Conservation (phyloP, 2,113 vertebrate species). For the Cichladusa arquata region DNA sequence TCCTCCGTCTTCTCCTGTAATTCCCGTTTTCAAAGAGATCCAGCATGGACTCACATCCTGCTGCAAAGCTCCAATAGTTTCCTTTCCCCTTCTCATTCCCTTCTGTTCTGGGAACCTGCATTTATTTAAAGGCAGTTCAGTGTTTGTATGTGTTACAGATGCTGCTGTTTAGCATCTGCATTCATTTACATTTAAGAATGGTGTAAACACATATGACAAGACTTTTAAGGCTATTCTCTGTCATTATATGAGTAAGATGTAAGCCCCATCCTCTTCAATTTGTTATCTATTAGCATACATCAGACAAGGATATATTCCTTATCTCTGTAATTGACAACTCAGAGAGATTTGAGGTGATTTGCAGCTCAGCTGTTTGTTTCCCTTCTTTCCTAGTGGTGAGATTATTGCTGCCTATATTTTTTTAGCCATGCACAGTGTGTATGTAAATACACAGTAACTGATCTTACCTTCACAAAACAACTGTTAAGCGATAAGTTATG, state of each 20-base stretch:
- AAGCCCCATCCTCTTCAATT: conserved; percentile 32
- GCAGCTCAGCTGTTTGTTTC: not conserved
- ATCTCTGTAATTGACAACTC: not conserved
- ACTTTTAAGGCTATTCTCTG: conserved; percentile 15
- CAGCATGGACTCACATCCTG: conserved; percentile 94
- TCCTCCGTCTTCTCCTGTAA: conserved; percentile 85
- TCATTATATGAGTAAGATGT: conserved; percentile 34
- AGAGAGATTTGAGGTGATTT: conserved; percentile 5
- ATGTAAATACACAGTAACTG: not conserved
- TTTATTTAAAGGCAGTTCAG: conserved; percentile 35
- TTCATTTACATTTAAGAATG: conserved; percentile 33
- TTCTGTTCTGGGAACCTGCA: conserved; percentile 91
- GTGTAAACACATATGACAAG: conserved; percentile 61
- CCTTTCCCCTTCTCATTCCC: conserved; percentile 96
- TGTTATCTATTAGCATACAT: conserved; percentile 15
- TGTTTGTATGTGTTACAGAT: conserved; percentile 1
- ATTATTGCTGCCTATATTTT: not conserved
- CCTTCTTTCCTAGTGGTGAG: not conserved
- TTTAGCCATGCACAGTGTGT: not conserved
- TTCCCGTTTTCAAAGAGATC: conserved; percentile 98
- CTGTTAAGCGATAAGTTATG: conserved; percentile 98
- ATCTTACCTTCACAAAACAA: conserved; percentile 94
- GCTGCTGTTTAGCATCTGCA: conserved; percentile 46
- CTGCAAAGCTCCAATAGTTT: conserved; percentile 96
- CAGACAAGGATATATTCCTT: conserved; percentile 20